Evolutionary conservation across 1,140 invertebrate genomes (phyloP).

Genomic region (Dreissena rostriformis): DNA sequence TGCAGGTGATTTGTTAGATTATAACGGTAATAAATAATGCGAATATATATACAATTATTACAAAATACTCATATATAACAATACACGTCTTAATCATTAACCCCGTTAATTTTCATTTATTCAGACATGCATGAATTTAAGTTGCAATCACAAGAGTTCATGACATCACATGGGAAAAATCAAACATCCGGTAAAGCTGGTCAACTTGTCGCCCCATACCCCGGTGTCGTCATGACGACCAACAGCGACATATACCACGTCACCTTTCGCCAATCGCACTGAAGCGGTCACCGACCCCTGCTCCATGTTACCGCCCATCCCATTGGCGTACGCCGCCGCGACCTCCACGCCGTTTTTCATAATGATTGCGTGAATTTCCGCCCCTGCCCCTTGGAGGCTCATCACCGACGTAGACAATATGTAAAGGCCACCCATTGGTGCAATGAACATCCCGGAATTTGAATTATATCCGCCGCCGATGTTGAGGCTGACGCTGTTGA

Average conservation of each 20-base stretch:
- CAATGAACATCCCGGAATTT: slow-evolving; percentile 2
- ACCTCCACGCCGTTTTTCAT: slow-evolving; percentile 37
- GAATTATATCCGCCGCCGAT: slow-evolving; percentile 28
- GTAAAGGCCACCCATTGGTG: slow-evolving; percentile 2
- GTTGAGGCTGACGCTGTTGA: slow-evolving; percentile 10
- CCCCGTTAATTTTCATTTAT: too few species aligned
- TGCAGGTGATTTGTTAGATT: too few species aligned
- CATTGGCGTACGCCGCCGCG: slow-evolving; percentile 17
- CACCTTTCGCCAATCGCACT: background rate
- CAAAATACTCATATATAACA: too few species aligned
- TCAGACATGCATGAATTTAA: too few species aligned
- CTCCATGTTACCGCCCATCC: background rate
- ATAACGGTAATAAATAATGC: too few species aligned
- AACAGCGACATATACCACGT: slow-evolving; percentile 9
- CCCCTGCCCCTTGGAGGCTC: background rate
- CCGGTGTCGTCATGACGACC: slow-evolving; percentile 2
- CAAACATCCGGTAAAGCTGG: slow-evolving; percentile 29
- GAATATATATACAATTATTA: too few species aligned
- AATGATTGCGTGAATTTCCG: slow-evolving; percentile 13
- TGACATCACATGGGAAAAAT: background rate
- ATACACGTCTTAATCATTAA: too few species aligned
- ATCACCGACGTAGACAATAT: slow-evolving; percentile 19
- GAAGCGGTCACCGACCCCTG: slow-evolving; percentile 17
- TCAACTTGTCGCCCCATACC: slow-evolving; percentile 3
- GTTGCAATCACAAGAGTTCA: too few species aligned